These are phyloP conservation scores for Oncorhynchus clarkii DNA, from an alignment of 2,113 vertebrate species.

Conservation along the genomic window DNA sequence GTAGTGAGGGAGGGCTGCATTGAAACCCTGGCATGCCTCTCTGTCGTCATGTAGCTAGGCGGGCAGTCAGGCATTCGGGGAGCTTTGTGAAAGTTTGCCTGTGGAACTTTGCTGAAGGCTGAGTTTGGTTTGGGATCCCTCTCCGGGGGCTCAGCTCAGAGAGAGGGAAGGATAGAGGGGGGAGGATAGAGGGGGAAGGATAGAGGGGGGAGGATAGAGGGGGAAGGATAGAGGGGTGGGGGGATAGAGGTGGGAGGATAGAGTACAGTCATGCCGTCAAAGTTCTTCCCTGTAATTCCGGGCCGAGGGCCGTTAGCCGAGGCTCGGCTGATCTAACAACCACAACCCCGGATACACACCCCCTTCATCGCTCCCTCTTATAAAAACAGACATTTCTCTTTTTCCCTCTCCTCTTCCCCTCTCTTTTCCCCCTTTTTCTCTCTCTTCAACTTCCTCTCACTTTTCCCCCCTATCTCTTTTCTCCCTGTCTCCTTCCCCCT, in stretches of 20 bases:
- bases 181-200: slow-evolving; percentile 13
- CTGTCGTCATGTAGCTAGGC: slow-evolving; percentile 37
- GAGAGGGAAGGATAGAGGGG: background rate
- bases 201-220: slow-evolving; percentile 14
- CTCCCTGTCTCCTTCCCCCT: no score
- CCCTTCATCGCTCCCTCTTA: background rate
- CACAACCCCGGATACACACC: slow-evolving; percentile 41
- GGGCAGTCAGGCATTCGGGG: slow-evolving; percentile 36
- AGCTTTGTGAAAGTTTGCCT: slow-evolving; percentile 63
- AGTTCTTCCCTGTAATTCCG: slow-evolving; percentile 20
- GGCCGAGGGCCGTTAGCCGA: slow-evolving; percentile 28
- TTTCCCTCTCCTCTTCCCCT: background rate
- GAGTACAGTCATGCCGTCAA: slow-evolving; percentile 32
- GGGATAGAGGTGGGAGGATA: slow-evolving; percentile 5
- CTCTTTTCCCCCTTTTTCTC: slow-evolving; percentile 19
- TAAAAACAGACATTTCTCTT: background rate
- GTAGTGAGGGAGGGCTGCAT: slow-evolving; percentile 49
- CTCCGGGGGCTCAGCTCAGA: slow-evolving; percentile 43
- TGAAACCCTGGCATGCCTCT: slow-evolving; percentile 42
- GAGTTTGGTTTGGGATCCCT: slow-evolving; percentile 35
- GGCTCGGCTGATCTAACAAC: slow-evolving; percentile 56
- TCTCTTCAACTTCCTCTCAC: no score
- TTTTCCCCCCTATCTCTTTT: no score
- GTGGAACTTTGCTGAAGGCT: slow-evolving; percentile 58
- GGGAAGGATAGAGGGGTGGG: slow-evolving; percentile 9